Percentiles rank a stretch among this genome's conserved stretches.
These are phyloP conservation scores for Ceyx margarethae DNA, from an alignment of 2,113 vertebrate species.

Conservation along the genomic window DNA sequence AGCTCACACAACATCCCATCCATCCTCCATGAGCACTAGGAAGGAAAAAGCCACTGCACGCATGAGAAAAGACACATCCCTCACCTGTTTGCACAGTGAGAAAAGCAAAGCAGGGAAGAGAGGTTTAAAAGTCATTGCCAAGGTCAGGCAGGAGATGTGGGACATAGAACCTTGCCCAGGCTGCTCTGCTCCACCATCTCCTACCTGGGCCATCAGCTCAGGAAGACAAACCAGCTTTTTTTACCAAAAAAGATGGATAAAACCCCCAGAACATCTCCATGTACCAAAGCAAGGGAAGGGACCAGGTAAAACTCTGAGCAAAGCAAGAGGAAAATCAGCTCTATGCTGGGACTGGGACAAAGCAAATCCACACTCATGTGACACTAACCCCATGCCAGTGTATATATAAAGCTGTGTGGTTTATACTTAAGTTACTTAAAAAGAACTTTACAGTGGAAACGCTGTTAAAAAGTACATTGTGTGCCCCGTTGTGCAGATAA, in stretches of 20 bases:
- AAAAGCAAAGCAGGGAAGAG: background rate
- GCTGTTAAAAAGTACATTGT: background rate
- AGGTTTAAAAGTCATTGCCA: background rate
- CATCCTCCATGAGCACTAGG: accelerated
- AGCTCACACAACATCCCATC: accelerated
- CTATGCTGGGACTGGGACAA: accelerated
- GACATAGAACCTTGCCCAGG: background rate
- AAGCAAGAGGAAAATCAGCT: background rate
- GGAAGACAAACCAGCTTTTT: background rate
- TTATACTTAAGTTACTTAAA: background rate
- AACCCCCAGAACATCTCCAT: accelerated
- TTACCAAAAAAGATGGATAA: accelerated
- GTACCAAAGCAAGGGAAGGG: background rate
- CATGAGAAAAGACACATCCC: background rate
- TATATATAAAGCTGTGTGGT: background rate
- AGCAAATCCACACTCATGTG: background rate
- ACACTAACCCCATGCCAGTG: background rate
- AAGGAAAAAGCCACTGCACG: background rate
- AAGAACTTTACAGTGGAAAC: background rate
- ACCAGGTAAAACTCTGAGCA: background rate
- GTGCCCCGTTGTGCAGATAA: background rate
- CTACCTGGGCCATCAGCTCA: background rate
- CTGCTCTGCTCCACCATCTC: background rate
- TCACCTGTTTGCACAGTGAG: background rate
- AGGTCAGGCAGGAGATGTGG: background rate